These are phyloP conservation scores for Anoplolepis gracilipes DNA, from an alignment of 1,140 invertebrate species.

Conservation along the genomic window DNA sequence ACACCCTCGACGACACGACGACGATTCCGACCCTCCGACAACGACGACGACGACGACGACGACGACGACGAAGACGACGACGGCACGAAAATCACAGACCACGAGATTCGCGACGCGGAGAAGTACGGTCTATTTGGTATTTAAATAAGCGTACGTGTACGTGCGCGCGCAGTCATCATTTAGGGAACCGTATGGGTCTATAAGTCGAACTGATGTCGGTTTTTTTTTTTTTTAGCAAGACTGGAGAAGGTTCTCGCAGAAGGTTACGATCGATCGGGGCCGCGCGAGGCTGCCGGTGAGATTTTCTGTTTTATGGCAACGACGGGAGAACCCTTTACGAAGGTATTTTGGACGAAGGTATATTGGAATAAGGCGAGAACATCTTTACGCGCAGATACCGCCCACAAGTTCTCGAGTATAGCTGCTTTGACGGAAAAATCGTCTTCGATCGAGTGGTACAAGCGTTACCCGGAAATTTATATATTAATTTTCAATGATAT, in stretches of 20 bases:
- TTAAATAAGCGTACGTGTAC: constrained; percentile 70
- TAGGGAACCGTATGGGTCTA: constrained; percentile 46
- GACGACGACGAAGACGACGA: constrained; percentile 40
- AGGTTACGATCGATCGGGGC: constrained; percentile 64
- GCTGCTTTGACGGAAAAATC: constrained; percentile 12
- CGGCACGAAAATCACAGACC: constrained; percentile 72
- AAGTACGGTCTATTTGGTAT: constrained; percentile 72
- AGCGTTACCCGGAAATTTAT: background rate
- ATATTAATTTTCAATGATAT: background rate
- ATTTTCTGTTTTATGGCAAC: constrained; percentile 52
- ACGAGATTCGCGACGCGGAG: constrained; percentile 53
- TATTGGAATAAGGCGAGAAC: constrained; percentile 43
- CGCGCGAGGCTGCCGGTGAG: constrained; percentile 39
- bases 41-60: constrained; percentile 41
- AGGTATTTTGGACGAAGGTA: constrained; percentile 29
- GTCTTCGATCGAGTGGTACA: background rate
- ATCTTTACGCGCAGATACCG: constrained; percentile 29
- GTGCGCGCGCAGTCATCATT: constrained; percentile 6
- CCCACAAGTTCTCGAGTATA: constrained; percentile 16
- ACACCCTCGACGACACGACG: constrained; percentile 36
- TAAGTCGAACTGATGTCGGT: constrained; percentile 53
- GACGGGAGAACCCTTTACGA: background rate
- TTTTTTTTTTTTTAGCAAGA: constrained; percentile 54
- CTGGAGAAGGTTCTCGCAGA: background rate
- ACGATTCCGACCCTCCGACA: constrained; percentile 61